Evolutionary conservation across 2,888 invertebrate species (phyloP).

Genomic region (Agonopterix arenella): DNA sequence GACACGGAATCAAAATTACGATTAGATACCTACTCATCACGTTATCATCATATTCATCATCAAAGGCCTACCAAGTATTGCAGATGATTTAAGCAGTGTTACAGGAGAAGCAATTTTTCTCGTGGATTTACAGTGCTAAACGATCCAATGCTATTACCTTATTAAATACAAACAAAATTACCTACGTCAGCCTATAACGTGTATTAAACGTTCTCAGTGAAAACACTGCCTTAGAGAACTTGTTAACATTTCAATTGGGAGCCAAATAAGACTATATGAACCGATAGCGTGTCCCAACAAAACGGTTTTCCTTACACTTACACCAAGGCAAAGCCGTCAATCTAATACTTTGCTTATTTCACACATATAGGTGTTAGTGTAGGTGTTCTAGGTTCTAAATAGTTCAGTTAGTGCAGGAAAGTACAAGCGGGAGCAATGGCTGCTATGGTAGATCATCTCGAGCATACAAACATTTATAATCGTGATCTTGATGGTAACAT

Average conservation of each 20-base stretch:
- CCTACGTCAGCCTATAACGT: no score
- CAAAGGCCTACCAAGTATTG: no score
- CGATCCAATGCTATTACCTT: no score
- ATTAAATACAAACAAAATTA: no score
- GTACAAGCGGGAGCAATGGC: conserved; percentile 31
- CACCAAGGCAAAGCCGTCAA: conserved; percentile 40
- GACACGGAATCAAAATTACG: no score
- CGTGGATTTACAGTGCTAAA: no score
- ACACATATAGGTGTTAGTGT: conserved; percentile 1
- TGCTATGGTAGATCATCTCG: conserved; percentile 50
- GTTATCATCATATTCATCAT: no score
- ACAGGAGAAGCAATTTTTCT: no score
- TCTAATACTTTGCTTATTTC: conserved; percentile 20
- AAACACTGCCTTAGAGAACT: conserved; percentile 7
- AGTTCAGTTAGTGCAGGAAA: conserved; percentile 5
- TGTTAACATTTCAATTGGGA: conserved; percentile 48
- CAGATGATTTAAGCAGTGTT: no score
- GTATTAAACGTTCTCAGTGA: neutral
- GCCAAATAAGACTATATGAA: conserved; percentile 38
- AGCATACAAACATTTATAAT: conserved; percentile 82
- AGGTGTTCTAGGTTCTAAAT: conserved; percentile 1
- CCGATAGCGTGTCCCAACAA: conserved; percentile 52
- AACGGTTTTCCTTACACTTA: conserved; percentile 49
- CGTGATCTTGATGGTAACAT: conserved; percentile 68
- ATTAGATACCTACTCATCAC: no score